Percentiles rank a stretch among this genome's conserved stretches.
phyloP scores from a whole-genome alignment of 2,113 vertebrate species.

The Ranitomeya imitator region DNA sequence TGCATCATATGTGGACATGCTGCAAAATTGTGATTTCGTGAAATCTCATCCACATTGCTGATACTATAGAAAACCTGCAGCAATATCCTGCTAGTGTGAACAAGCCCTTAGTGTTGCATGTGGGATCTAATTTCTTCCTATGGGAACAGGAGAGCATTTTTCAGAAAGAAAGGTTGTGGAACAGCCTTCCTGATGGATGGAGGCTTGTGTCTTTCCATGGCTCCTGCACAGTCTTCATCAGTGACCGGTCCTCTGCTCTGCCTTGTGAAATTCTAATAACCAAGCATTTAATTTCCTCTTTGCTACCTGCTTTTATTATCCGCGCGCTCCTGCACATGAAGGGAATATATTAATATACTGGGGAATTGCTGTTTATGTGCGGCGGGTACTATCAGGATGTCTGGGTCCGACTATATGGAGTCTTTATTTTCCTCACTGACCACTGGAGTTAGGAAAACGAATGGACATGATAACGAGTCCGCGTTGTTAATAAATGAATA shows the following conservation, averaged over 20 bases:
- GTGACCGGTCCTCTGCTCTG: neutral
- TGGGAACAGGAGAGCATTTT: neutral
- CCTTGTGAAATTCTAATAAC: neutral
- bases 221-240: neutral
- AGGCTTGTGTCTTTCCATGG: too few relatives aligned
- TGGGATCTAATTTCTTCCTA: neutral
- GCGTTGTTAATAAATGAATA: slow-evolving; percentile 34
- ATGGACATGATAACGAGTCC: neutral
- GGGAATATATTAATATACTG: neutral
- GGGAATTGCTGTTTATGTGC: neutral
- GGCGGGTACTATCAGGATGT: neutral
- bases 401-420: neutral
- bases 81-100: too few relatives aligned
- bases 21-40: too few relatives aligned
- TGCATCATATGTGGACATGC: too few relatives aligned
- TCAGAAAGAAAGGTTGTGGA: neutral
- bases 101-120: too few relatives aligned
- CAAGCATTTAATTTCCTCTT: neutral
- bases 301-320: neutral
- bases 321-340: neutral
- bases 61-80: too few relatives aligned
- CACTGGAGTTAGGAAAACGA: neutral
- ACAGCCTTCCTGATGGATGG: too few relatives aligned
- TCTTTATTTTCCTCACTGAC: neutral
- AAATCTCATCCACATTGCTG: too few relatives aligned